phyloP scores from a whole-genome alignment of 2,797 vertebrate genomes.

The Nothura maculosa region DNA sequence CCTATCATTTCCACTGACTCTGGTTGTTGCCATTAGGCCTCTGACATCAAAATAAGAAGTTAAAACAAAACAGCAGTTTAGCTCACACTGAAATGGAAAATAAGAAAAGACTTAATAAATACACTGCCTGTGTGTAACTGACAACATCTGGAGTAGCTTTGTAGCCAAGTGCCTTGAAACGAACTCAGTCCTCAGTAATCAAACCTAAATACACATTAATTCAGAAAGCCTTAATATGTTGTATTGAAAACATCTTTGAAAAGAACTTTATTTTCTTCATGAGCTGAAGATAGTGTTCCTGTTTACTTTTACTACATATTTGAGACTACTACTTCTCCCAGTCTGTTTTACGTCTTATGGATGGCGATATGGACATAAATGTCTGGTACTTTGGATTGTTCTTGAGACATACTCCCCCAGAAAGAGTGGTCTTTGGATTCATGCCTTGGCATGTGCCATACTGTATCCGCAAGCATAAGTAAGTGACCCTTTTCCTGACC shows the following conservation, averaged over 20 bases:
- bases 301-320: background rate
- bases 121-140: conserved; percentile 8
- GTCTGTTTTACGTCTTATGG: background rate
- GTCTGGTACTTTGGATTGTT: background rate
- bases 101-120: conserved; percentile 31
- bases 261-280: background rate
- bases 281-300: background rate
- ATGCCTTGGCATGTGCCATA: background rate
- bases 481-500: background rate
- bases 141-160: conserved; percentile 54
- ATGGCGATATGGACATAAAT: background rate
- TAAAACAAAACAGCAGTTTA: conserved; percentile 46
- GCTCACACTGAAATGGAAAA: conserved; percentile 59
- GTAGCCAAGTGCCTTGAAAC: conserved; percentile 49
- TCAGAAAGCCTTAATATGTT: conserved; percentile 24
- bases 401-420: background rate
- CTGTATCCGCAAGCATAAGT: background rate
- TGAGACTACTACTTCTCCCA: background rate
- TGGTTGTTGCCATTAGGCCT: background rate
- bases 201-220: conserved; percentile 35
- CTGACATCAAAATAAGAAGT: conserved; percentile 36
- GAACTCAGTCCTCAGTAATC: background rate
- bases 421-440: background rate
- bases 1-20: conserved; percentile 35
- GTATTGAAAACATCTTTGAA: conserved; percentile 24